Evolutionary conservation across 92 coral and sea anemone species (phyloP).

Genomic region (Parazoanthus darwini): DNA sequence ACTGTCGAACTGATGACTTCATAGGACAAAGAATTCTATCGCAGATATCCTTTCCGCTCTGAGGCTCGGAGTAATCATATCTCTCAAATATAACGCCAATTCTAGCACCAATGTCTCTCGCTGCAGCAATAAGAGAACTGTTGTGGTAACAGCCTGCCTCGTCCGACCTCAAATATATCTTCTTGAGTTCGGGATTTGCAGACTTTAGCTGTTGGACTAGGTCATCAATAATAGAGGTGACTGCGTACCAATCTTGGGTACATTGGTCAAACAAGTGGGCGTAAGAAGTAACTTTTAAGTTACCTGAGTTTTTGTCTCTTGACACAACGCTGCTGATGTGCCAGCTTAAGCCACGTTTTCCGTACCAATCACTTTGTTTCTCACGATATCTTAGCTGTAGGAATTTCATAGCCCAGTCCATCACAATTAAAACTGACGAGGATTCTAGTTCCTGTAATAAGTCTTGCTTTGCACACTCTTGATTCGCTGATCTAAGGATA

Average conservation of each 20-base stretch:
- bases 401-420: slow-evolving; percentile 64
- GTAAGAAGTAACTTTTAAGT: slow-evolving; percentile 20
- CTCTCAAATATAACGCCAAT: slow-evolving; percentile 24
- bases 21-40: slow-evolving; percentile 51
- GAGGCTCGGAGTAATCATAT: slow-evolving; percentile 52
- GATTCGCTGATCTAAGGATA: slow-evolving; percentile 45
- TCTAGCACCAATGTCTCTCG: slow-evolving; percentile 29
- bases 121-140: slow-evolving; percentile 29
- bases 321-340: slow-evolving; percentile 26
- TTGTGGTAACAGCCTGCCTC: slow-evolving; percentile 49
- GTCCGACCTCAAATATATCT: slow-evolving; percentile 30
- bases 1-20: slow-evolving; percentile 39
- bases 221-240: slow-evolving; percentile 26
- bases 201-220: slow-evolving; percentile 6
- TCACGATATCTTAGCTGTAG: slow-evolving; percentile 44
- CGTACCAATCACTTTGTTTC: slow-evolving; percentile 60
- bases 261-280: slow-evolving; percentile 40
- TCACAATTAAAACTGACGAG: slow-evolving; percentile 40
- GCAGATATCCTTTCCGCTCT: slow-evolving; percentile 49
- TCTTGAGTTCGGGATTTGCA: slow-evolving; percentile 18
- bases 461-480: slow-evolving; percentile 47
- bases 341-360: slow-evolving; percentile 53
- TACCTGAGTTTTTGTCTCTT: not conserved
- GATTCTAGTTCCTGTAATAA: slow-evolving; percentile 28
- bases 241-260: slow-evolving; percentile 38